Conservation (phyloP, 2,113 vertebrate species). For the Dromas ardeola region DNA sequence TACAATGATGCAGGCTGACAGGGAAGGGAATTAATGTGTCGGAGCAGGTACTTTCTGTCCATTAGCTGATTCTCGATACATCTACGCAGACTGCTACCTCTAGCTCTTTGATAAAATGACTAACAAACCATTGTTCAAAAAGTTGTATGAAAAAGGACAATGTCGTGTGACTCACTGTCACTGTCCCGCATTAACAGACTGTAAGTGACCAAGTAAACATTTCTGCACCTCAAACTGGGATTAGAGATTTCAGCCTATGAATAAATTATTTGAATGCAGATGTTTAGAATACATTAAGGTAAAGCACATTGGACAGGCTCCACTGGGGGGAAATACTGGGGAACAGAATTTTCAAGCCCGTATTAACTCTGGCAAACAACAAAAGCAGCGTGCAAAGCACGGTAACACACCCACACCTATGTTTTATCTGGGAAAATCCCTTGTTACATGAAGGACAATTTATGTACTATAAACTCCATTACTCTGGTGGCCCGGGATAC, state of each 20-base stretch:
- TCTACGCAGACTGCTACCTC: constrained; percentile 59
- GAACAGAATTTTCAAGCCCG: constrained; percentile 73
- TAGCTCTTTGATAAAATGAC: constrained; percentile 59
- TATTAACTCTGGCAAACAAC: constrained; percentile 77
- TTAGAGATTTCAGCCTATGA: constrained; percentile 72
- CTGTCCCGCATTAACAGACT: constrained; percentile 18
- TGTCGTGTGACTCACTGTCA: background rate
- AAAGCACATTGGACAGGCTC: constrained; percentile 48
- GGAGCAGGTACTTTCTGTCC: constrained; percentile 84
- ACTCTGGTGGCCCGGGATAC: background rate
- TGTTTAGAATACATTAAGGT: constrained; percentile 78
- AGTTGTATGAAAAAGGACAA: constrained; percentile 4
- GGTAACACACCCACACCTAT: constrained; percentile 50
- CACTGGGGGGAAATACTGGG: constrained; percentile 62
- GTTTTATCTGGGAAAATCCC: constrained; percentile 5
- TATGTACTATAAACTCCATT: constrained; percentile 8
- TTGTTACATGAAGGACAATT: background rate
- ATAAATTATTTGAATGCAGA: constrained; percentile 80
- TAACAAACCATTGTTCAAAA: constrained; percentile 14
- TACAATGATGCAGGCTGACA: constrained; percentile 89
- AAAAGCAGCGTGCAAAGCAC: constrained; percentile 50
- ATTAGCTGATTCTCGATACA: constrained; percentile 79
- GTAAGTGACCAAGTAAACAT: constrained; percentile 66
- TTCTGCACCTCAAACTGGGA: constrained; percentile 62
- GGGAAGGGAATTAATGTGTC: constrained; percentile 86